These are phyloP conservation scores for Erinaceus europaeus DNA, from an alignment of 2,113 vertebrate species.

Conservation along the genomic window DNA sequence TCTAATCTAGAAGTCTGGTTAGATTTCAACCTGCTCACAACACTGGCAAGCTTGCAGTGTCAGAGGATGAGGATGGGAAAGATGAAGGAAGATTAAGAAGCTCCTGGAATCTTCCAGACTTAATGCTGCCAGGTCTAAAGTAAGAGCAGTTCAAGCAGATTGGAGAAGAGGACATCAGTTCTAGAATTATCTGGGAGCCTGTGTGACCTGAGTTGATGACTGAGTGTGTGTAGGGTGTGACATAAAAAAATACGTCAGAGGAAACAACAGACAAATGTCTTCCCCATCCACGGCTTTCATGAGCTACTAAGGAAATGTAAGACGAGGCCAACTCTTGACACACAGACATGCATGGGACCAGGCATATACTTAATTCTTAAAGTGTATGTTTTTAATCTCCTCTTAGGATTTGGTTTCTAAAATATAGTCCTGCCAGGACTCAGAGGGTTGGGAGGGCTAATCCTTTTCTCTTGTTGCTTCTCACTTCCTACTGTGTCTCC, in stretches of 20 bases:
- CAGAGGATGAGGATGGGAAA: background rate
- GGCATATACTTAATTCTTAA: too few relatives aligned
- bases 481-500: background rate
- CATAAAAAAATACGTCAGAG: background rate
- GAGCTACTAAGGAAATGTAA: background rate
- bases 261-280: background rate
- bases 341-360: background rate
- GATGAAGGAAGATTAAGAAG: background rate
- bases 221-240: background rate
- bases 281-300: background rate
- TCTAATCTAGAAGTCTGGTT: background rate
- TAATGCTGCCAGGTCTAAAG: background rate
- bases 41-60: background rate
- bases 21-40: background rate
- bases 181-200: background rate
- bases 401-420: constrained; percentile 15
- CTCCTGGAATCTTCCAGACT: background rate
- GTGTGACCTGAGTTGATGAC: background rate
- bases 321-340: background rate
- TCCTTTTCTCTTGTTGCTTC: background rate
- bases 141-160: background rate
- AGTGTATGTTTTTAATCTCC: background rate
- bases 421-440: background rate
- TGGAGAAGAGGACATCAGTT: background rate
- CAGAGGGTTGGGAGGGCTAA: background rate